phyloP scores from a whole-genome alignment of 2,888 invertebrate genomes.

The Yponomeuta cagnagella region DNA sequence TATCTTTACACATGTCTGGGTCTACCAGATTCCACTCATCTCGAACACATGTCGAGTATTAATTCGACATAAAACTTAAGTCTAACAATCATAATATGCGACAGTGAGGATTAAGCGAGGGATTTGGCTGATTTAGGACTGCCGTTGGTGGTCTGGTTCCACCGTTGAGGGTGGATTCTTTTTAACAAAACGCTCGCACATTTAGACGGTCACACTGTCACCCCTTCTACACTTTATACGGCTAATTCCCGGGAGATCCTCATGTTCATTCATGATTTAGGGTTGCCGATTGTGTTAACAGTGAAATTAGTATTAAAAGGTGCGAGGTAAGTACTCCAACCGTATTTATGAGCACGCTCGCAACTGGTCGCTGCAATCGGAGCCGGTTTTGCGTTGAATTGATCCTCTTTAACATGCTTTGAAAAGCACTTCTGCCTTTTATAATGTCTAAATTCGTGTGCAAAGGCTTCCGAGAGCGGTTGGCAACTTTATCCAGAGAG shows the following conservation, averaged over 20 bases:
- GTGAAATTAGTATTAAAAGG: constrained; percentile 68
- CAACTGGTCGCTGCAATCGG: constrained; percentile 30
- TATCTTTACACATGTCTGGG: constrained; percentile 27
- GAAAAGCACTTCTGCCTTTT: constrained; percentile 28
- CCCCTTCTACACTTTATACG: constrained; percentile 41
- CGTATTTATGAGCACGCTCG: constrained; percentile 52
- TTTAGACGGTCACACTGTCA: constrained; percentile 46
- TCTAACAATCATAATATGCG: constrained; percentile 69
- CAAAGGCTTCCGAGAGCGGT: background rate
- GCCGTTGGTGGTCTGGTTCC: constrained; percentile 62
- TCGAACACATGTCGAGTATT: constrained; percentile 65
- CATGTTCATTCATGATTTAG: constrained; percentile 66
- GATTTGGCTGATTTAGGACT: constrained; percentile 54
- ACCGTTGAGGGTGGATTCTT: constrained; percentile 40
- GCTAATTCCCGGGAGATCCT: constrained; percentile 38
- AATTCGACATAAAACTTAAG: constrained; percentile 54
- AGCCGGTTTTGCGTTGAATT: constrained; percentile 55
- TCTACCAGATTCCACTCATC: constrained; percentile 36
- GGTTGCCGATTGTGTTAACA: constrained; percentile 58
- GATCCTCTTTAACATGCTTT: constrained; percentile 25
- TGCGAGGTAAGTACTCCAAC: constrained; percentile 58
- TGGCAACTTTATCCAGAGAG: constrained; percentile 23
- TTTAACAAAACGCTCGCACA: constrained; percentile 33
- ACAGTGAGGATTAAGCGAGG: constrained; percentile 54
- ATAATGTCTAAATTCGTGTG: constrained; percentile 18